These are phyloP conservation scores for Telenomus remus DNA, from an alignment of 1,140 invertebrate genomes.

Conservation along the genomic window DNA sequence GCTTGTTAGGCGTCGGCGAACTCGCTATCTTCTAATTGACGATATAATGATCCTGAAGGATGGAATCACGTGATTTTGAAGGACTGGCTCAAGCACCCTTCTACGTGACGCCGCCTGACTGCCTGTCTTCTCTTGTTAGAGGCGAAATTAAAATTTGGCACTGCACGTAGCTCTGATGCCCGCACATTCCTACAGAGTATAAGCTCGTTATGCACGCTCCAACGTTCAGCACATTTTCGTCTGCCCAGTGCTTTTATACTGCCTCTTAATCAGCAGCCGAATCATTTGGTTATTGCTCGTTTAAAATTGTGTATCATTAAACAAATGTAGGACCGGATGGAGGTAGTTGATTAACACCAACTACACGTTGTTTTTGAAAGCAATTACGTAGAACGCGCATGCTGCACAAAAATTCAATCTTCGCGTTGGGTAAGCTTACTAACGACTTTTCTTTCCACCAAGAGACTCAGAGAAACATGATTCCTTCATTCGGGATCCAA, in stretches of 20 bases:
- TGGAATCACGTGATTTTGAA: constrained; percentile 71
- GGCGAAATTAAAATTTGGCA: constrained; percentile 74
- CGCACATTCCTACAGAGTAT: constrained; percentile 29
- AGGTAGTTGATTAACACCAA: neutral
- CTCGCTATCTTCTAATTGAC: constrained; percentile 76
- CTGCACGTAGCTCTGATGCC: constrained; percentile 40
- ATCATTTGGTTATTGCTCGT: too few relatives aligned
- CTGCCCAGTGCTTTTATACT: constrained; percentile 39
- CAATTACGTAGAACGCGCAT: constrained; percentile 31
- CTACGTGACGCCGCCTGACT: constrained; percentile 56
- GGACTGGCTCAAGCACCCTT: constrained; percentile 64
- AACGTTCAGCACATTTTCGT: constrained; percentile 20
- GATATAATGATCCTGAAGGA: constrained; percentile 77
- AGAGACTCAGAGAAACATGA: constrained; percentile 45
- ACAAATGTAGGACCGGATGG: too few relatives aligned
- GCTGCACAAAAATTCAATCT: constrained; percentile 52
- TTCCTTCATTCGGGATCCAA: constrained; percentile 70
- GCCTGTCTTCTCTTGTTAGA: constrained; percentile 70
- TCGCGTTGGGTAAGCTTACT: constrained; percentile 50
- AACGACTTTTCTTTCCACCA: constrained; percentile 55
- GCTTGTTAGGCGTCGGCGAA: constrained; percentile 75
- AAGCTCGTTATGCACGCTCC: constrained; percentile 61
- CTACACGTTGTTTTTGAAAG: constrained; percentile 17
- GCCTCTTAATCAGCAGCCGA: constrained; percentile 8
- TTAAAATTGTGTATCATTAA: too few relatives aligned